A percentile compares a stretch with the other conserved stretches of the same genome.
Evolutionary conservation across 2,888 invertebrate genomes (phyloP).

Genomic region (Nemoura dubitans): DNA sequence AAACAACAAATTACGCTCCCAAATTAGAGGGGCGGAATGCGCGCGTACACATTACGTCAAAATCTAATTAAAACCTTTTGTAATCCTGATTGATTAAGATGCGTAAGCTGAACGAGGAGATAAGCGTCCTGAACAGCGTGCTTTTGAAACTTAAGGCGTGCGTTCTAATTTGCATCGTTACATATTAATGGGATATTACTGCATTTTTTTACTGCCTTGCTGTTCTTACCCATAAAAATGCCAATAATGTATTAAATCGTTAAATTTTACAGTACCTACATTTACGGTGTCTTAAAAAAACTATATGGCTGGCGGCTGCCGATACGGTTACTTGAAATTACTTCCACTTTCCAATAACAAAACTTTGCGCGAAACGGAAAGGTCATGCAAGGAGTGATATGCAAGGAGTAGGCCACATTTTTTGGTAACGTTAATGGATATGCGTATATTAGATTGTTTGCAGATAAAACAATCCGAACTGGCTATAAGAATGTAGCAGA

Average conservation of each 20-base stretch:
- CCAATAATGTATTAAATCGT: background rate
- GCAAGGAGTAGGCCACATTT: no score
- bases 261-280: background rate
- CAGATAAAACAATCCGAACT: no score
- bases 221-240: background rate
- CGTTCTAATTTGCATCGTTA: background rate
- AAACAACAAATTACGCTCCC: conserved; percentile 9
- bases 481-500: no score
- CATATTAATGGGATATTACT: background rate
- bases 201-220: background rate
- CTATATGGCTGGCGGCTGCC: no score
- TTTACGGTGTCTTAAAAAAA: background rate
- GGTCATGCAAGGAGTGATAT: no score
- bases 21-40: conserved; percentile 5
- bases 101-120: conserved; percentile 7
- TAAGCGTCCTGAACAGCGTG: background rate
- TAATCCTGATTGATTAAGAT: conserved; percentile 28
- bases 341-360: background rate
- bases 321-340: no score
- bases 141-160: background rate
- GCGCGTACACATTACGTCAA: background rate
- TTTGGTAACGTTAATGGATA: no score
- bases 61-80: conserved; percentile 24
- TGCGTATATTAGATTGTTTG: no score
- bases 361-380: background rate